These are phyloP conservation scores for Cheracebus regulus DNA, from an alignment of 2,797 vertebrate species.

Conservation along the genomic window DNA sequence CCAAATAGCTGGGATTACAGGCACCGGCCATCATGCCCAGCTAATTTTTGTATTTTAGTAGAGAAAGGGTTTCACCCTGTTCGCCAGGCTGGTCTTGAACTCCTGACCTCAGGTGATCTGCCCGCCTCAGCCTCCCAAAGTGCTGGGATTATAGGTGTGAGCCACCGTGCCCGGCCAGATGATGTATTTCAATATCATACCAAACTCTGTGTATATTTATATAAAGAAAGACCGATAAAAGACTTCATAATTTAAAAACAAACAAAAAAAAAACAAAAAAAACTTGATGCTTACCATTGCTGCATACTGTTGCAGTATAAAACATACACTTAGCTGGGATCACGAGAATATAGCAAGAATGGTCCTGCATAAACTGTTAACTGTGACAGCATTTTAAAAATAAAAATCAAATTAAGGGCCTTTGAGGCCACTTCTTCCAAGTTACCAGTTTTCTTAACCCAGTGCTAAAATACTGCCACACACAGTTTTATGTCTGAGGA, in stretches of 20 bases:
- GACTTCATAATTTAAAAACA: slow-evolving; percentile 85
- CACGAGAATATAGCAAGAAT: slow-evolving; percentile 92
- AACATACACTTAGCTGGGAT: slow-evolving; percentile 93
- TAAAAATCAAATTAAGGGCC: slow-evolving; percentile 88
- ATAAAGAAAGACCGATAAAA: slow-evolving; percentile 81
- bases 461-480: slow-evolving; percentile 84
- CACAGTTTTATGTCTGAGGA: slow-evolving; percentile 86
- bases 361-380: slow-evolving; percentile 91
- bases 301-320: slow-evolving; percentile 89
- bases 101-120: neutral
- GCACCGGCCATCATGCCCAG: neutral
- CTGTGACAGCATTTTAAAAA: slow-evolving; percentile 89
- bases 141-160: neutral
- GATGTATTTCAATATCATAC: slow-evolving; percentile 75
- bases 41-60: neutral
- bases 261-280: neutral
- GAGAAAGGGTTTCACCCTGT: neutral
- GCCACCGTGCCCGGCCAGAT: neutral
- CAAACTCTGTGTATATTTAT: slow-evolving; percentile 74
- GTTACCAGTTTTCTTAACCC: slow-evolving; percentile 86
- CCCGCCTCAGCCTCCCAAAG: neutral
- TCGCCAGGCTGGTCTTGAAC: neutral
- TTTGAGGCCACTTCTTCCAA: slow-evolving; percentile 87
- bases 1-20: neutral
- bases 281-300: slow-evolving; percentile 87